phyloP scores from a whole-genome alignment of 2,113 vertebrate genomes.

The Meleagris gallopavo region DNA sequence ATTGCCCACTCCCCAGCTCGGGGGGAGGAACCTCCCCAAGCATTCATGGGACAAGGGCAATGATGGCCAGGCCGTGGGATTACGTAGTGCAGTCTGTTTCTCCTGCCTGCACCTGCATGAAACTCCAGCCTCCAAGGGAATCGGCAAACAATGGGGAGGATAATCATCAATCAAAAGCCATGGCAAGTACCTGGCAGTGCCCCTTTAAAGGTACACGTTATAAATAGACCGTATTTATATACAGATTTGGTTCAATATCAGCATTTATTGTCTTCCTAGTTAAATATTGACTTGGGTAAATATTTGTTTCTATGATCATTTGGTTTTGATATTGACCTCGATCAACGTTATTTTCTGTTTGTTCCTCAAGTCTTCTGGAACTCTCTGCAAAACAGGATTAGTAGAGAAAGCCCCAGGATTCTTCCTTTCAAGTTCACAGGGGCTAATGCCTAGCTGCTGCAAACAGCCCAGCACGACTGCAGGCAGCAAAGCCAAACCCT shows the following conservation, averaged over 20 bases:
- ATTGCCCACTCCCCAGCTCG: not conserved
- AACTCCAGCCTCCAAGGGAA: slow-evolving; percentile 26
- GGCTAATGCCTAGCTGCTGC: not conserved
- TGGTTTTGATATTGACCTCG: slow-evolving; percentile 72
- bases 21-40: not conserved
- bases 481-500: not conserved
- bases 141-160: slow-evolving; percentile 62
- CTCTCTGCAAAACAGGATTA: slow-evolving; percentile 53
- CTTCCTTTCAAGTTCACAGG: not conserved
- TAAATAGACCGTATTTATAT: slow-evolving; percentile 67
- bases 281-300: slow-evolving; percentile 77
- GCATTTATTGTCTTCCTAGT: slow-evolving; percentile 75
- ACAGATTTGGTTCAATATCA: slow-evolving; percentile 74
- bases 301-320: slow-evolving; percentile 76
- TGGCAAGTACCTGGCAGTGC: slow-evolving; percentile 50
- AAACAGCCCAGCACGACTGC: not conserved
- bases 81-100: not conserved
- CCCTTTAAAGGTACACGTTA: slow-evolving; percentile 42
- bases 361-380: slow-evolving; percentile 72
- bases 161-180: slow-evolving; percentile 42
- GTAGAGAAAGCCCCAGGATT: not conserved
- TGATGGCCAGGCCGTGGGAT: not conserved
- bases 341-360: slow-evolving; percentile 67
- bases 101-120: slow-evolving; percentile 32
- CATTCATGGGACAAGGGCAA: not conserved